These are phyloP conservation scores for Galerucella calmariensis DNA, from an alignment of 2,888 invertebrate genomes.

Conservation along the genomic window DNA sequence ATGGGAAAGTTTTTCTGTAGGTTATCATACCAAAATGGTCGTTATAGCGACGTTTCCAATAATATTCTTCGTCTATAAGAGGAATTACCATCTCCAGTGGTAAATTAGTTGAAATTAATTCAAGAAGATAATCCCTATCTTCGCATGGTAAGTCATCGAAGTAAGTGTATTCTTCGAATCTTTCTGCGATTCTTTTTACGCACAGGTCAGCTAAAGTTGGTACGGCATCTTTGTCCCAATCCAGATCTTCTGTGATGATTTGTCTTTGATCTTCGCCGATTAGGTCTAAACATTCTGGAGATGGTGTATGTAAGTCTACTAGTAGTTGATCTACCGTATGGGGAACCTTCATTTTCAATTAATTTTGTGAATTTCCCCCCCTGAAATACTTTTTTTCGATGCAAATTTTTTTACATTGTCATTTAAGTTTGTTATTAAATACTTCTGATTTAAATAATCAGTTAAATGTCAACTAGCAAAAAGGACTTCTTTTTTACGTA, in stretches of 20 bases:
- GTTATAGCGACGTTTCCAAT: conserved; percentile 72
- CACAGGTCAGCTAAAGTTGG: conserved; percentile 66
- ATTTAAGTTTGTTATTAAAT: background rate
- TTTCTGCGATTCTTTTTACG: conserved; percentile 66
- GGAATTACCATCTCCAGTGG: conserved; percentile 70
- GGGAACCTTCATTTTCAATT: conserved; percentile 48
- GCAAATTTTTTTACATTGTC: background rate
- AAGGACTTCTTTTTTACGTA: background rate
- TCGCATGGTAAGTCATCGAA: conserved; percentile 68
- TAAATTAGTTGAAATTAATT: conserved; percentile 71
- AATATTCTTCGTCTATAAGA: conserved; percentile 70
- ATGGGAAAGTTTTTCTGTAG: conserved; percentile 51
- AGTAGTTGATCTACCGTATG: conserved; percentile 61
- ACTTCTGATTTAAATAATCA: background rate
- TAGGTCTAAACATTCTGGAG: conserved; percentile 55
- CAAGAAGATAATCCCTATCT: conserved; percentile 71
- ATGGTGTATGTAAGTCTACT: conserved; percentile 65
- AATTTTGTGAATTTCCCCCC: background rate
- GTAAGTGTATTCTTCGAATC: conserved; percentile 69
- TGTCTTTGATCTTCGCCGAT: conserved; percentile 63
- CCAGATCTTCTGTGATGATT: conserved; percentile 68
- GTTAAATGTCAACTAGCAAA: background rate
- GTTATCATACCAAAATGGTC: conserved; percentile 56
- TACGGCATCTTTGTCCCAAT: conserved; percentile 67
- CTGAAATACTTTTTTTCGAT: background rate